Conservation (phyloP, 1,140 invertebrate species). For the Zeugodacus cucurbitae region DNA sequence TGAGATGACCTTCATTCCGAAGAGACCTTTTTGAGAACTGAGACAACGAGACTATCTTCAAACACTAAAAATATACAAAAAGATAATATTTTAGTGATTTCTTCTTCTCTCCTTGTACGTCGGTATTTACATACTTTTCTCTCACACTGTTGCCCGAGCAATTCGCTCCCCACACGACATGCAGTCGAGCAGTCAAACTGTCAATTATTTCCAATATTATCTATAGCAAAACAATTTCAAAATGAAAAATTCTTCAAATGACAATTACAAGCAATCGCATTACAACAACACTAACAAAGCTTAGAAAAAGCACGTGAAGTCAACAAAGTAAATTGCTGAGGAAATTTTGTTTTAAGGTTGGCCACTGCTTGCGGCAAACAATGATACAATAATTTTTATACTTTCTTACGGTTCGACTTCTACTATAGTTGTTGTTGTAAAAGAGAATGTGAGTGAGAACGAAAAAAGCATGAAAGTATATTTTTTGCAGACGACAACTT, state of each 20-base stretch:
- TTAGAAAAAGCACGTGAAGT: background rate
- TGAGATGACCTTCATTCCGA: too few relatives aligned
- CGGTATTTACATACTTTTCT: too few relatives aligned
- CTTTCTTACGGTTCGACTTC: background rate
- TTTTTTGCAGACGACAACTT: background rate
- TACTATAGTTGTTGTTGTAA: background rate
- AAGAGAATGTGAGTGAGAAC: background rate
- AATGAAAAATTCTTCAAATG: slow-evolving; percentile 30
- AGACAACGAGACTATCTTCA: too few relatives aligned
- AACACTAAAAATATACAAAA: too few relatives aligned
- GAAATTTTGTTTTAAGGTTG: background rate
- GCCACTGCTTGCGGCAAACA: background rate
- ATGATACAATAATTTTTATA: background rate
- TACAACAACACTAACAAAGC: background rate
- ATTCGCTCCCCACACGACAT: background rate
- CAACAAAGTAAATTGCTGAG: background rate
- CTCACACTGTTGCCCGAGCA: too few relatives aligned
- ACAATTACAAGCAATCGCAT: background rate
- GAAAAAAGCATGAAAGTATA: background rate
- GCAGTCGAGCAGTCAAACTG: background rate
- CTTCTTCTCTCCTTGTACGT: too few relatives aligned
- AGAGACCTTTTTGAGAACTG: too few relatives aligned
- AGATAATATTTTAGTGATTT: too few relatives aligned
- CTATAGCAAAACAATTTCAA: background rate
- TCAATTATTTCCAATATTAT: background rate